phyloP scores from a whole-genome alignment of 1,140 invertebrate species.

The Trachymyrmex cornetzi region DNA sequence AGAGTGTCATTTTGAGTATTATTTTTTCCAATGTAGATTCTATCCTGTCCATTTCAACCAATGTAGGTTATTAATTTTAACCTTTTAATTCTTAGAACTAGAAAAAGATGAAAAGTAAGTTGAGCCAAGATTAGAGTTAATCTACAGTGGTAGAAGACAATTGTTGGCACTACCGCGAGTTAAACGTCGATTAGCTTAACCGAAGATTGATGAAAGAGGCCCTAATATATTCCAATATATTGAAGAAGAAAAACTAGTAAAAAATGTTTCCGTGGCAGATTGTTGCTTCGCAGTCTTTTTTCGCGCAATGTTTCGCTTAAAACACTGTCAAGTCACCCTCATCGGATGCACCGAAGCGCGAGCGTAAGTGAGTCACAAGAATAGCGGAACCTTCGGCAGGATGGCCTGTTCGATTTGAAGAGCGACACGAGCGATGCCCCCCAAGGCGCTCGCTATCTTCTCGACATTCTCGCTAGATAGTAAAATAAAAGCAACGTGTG shows the following conservation, averaged over 20 bases:
- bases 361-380: constrained; percentile 46
- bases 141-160: no score
- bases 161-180: no score
- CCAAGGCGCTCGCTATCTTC: background rate
- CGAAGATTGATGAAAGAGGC: no score
- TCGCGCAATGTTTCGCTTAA: background rate
- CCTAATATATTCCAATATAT: background rate
- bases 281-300: constrained; percentile 6
- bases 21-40: no score
- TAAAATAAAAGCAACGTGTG: constrained; percentile 55
- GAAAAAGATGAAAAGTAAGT: no score
- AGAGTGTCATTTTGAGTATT: no score
- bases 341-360: constrained; percentile 14
- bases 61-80: no score
- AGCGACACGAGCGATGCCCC: background rate
- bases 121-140: no score
- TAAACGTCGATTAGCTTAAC: no score
- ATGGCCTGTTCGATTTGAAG: constrained; percentile 38
- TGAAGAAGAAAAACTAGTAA: constrained; percentile 24
- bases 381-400: constrained; percentile 39
- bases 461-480: constrained; percentile 1
- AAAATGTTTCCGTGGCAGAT: background rate
- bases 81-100: no score
- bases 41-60: no score
- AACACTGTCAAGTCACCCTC: background rate